Conservation (phyloP, 1,140 invertebrate species). For the Antheraea pernyi region DNA sequence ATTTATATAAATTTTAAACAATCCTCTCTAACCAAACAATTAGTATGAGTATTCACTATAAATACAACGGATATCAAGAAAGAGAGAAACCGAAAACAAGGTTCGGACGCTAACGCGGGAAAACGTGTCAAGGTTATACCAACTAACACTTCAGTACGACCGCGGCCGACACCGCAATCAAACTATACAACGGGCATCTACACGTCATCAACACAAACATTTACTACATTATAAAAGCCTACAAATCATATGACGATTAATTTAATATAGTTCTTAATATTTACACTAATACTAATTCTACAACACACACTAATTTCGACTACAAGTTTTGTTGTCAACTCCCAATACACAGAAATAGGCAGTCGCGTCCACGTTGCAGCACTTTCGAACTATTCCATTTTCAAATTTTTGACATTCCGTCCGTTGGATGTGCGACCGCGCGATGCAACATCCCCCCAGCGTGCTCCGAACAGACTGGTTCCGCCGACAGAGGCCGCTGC, state of each 20-base stretch:
- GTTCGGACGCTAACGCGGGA: conserved; percentile 67
- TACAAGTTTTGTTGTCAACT: conserved; percentile 19
- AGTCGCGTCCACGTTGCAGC: conserved; percentile 30
- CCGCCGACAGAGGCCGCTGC: conserved; percentile 69
- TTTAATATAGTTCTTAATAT: conserved; percentile 18
- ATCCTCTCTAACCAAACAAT: conserved; percentile 26
- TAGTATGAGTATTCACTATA: conserved; percentile 33
- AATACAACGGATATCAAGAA: conserved; percentile 64
- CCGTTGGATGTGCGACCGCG: conserved; percentile 42
- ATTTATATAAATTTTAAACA: neutral
- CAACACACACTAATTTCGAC: conserved; percentile 35
- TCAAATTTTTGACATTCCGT: conserved; percentile 61
- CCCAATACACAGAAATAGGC: conserved; percentile 20
- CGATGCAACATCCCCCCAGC: conserved; percentile 64
- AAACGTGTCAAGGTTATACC: conserved; percentile 72
- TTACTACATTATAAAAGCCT: conserved; percentile 9
- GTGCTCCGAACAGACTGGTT: conserved; percentile 52
- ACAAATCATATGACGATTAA: conserved; percentile 12
- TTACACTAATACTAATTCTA: conserved; percentile 35
- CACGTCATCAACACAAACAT: conserved; percentile 13
- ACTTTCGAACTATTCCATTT: conserved; percentile 62
- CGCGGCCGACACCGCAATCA: conserved; percentile 60
- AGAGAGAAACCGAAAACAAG: conserved; percentile 72
- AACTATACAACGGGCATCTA: conserved; percentile 29
- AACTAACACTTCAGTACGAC: conserved; percentile 51